Evolutionary conservation across 35 echinoderm and acorn worm species (phyloP).

Genomic region (Diadema setosum): DNA sequence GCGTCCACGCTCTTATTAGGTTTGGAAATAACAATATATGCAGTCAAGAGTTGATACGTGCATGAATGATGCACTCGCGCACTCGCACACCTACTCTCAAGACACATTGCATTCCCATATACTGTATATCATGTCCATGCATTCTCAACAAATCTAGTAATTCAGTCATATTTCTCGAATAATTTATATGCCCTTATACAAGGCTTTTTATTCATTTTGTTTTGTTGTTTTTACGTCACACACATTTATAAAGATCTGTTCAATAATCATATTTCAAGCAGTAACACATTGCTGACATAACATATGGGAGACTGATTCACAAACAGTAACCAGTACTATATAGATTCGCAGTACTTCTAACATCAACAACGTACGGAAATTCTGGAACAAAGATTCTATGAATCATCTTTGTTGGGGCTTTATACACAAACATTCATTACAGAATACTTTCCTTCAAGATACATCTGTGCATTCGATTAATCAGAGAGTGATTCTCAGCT

Average conservation of each 20-base stretch:
- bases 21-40: too few species aligned
- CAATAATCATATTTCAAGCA: not conserved
- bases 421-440: not conserved
- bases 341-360: not conserved
- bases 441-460: not conserved
- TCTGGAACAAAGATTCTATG: not conserved
- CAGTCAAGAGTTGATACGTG: too few species aligned
- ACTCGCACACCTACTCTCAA: too few species aligned
- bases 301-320: not conserved
- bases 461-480: not conserved
- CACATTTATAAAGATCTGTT: constrained; percentile 11
- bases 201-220: not conserved
- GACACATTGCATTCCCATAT: too few species aligned
- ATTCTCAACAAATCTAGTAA: too few species aligned
- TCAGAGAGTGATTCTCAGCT: not conserved
- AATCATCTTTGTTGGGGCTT: too few species aligned
- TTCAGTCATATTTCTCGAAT: too few species aligned
- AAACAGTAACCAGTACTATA: not conserved
- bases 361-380: not conserved
- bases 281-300: not conserved
- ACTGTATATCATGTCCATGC: too few species aligned
- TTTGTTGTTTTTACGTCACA: not conserved
- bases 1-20: too few species aligned
- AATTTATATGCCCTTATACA: too few species aligned
- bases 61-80: too few species aligned